Evolutionary conservation across 2,888 invertebrate species (phyloP).

Genomic region (Synanthedon formicaeformis): DNA sequence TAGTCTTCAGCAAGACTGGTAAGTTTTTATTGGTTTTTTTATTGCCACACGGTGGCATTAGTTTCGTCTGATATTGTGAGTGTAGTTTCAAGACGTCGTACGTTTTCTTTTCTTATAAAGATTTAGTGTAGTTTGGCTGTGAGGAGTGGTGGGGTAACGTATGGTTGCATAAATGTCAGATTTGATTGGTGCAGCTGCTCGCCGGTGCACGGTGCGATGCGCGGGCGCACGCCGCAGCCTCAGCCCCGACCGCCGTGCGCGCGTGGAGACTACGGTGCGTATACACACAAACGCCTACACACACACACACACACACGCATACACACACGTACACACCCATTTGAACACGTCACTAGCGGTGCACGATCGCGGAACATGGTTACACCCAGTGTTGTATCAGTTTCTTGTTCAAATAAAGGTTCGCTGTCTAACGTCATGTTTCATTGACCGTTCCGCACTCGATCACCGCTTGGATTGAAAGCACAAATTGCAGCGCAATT

Average conservation of each 20-base stretch:
- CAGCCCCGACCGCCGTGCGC: slow-evolving; percentile 73
- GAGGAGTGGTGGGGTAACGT: slow-evolving; percentile 25
- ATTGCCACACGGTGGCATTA: too few relatives aligned
- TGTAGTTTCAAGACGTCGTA: too few relatives aligned
- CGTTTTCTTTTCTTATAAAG: background rate
- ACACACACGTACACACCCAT: background rate
- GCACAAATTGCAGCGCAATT: background rate
- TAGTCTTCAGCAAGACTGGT: too few relatives aligned
- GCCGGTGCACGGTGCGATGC: slow-evolving; percentile 81
- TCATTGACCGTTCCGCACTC: background rate
- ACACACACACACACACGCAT: slow-evolving; percentile 7
- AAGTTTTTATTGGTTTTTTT: too few relatives aligned
- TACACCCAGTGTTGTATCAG: background rate
- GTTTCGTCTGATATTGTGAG: too few relatives aligned
- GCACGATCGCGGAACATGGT: background rate
- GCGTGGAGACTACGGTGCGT: slow-evolving; percentile 86
- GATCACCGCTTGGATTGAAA: background rate
- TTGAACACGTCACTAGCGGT: background rate
- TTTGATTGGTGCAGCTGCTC: slow-evolving; percentile 73
- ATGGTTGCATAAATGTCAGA: slow-evolving; percentile 37
- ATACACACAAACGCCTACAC: slow-evolving; percentile 2
- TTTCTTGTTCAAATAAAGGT: too few relatives aligned
- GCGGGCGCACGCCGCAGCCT: slow-evolving; percentile 70
- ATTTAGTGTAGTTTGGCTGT: slow-evolving; percentile 5
- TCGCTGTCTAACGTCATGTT: too few relatives aligned